A percentile compares a stretch with the other conserved stretches of the same genome.
Evolutionary conservation across 2,888 invertebrate genomes (phyloP).

Genomic region (Heliconius cydno): DNA sequence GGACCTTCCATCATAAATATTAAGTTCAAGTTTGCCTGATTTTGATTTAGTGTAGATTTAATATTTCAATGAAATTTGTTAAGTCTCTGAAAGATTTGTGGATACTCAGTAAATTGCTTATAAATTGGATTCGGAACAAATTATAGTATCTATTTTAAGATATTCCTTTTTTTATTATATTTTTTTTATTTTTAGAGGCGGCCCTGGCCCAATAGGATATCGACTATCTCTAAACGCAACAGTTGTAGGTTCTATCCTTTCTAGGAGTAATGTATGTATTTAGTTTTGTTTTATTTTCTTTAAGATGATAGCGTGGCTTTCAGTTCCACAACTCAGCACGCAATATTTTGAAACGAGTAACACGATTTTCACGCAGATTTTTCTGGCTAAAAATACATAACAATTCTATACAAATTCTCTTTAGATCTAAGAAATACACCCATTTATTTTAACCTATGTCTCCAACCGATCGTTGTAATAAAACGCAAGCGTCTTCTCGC

Average conservation of each 20-base stretch:
- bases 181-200: not conserved
- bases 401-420: not conserved
- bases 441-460: conserved; percentile 18
- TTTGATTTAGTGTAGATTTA: conserved; percentile 19
- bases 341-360: too few species aligned
- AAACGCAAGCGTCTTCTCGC: conserved; percentile 31
- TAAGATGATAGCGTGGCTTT: too few species aligned
- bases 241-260: too few species aligned
- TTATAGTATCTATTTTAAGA: not conserved
- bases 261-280: too few species aligned
- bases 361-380: too few species aligned
- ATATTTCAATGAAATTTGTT: conserved; percentile 28
- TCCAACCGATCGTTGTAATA: conserved; percentile 31
- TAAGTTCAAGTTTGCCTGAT: not conserved
- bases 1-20: not conserved
- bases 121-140: conserved; percentile 8
- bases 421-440: not conserved
- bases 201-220: not conserved
- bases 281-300: too few species aligned
- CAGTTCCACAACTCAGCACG: too few species aligned
- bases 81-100: not conserved
- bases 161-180: not conserved
- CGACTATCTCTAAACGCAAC: too few species aligned
- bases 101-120: conserved; percentile 1
- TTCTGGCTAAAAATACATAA: not conserved